phyloP scores from a whole-genome alignment of 2,797 vertebrate genomes.

The Geotrypetes seraphini region DNA sequence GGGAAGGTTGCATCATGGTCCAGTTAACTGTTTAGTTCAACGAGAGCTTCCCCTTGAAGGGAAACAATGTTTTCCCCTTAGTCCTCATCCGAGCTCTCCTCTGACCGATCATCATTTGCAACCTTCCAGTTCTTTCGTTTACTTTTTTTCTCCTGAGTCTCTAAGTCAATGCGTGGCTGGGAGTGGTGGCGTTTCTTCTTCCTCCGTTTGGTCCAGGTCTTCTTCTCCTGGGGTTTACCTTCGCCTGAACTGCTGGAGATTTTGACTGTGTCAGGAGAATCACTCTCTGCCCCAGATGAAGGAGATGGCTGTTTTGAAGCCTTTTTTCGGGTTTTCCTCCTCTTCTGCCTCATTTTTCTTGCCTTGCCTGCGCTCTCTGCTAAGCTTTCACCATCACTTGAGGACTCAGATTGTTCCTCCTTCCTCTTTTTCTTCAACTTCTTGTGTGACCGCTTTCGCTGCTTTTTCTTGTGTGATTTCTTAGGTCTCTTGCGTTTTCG shows the following conservation, averaged over 20 bases:
- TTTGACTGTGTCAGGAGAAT: slow-evolving; percentile 42
- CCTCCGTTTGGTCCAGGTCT: slow-evolving; percentile 38
- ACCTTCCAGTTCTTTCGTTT: slow-evolving; percentile 83
- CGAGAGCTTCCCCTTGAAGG: no score
- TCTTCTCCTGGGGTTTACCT: slow-evolving; percentile 36
- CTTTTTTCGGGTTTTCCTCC: slow-evolving; percentile 51
- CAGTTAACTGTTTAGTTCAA: no score
- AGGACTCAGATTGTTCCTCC: slow-evolving; percentile 41
- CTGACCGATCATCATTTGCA: slow-evolving; percentile 61
- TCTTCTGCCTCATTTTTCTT: slow-evolving; percentile 48
- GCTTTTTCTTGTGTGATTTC: slow-evolving; percentile 83
- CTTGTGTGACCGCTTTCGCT: slow-evolving; percentile 72
- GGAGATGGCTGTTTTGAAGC: slow-evolving; percentile 42
- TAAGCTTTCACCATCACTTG: slow-evolving; percentile 46
- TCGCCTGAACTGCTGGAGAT: slow-evolving; percentile 55
- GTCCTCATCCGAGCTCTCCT: slow-evolving; percentile 69
- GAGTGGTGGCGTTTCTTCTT: slow-evolving; percentile 18
- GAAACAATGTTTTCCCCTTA: no score
- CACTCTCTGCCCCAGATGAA: slow-evolving; percentile 54
- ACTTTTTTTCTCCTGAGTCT: slow-evolving; percentile 56
- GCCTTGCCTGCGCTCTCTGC: slow-evolving; percentile 33
- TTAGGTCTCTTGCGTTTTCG: slow-evolving; percentile 70
- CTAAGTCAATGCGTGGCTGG: slow-evolving; percentile 17
- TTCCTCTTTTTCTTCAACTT: slow-evolving; percentile 65
- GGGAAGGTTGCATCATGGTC: no score